A percentile compares a stretch with the other conserved stretches of the same genome.
phyloP scores from a whole-genome alignment of 2,797 vertebrate genomes.

The Sus cebifrons region DNA sequence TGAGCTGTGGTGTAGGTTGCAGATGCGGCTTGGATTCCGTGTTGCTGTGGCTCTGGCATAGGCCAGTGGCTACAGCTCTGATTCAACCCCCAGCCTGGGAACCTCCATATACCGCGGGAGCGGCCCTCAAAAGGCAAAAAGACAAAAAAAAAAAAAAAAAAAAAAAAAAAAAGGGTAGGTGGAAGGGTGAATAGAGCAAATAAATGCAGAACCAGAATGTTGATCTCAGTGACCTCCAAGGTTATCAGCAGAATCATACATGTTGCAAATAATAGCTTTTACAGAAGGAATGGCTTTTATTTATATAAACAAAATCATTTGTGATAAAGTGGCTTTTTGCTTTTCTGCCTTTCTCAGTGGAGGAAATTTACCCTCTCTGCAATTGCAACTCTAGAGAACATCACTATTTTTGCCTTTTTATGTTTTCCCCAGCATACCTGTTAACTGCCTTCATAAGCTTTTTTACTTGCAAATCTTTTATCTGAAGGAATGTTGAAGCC shows the following conservation, averaged over 20 bases:
- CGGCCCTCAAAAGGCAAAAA: too few relatives aligned
- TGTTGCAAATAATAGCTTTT: not conserved
- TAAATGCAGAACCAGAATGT: not conserved
- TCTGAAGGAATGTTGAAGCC: constrained; percentile 19
- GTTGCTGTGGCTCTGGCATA: too few relatives aligned
- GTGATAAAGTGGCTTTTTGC: constrained; percentile 31
- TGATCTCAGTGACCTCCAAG: not conserved
- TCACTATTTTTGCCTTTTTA: constrained; percentile 53
- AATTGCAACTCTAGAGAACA: constrained; percentile 57
- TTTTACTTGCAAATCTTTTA: constrained; percentile 66
- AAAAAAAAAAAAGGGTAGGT: not conserved
- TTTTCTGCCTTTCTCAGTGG: constrained; percentile 37
- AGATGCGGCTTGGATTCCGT: too few relatives aligned
- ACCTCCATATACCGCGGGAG: too few relatives aligned
- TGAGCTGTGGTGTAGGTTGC: too few relatives aligned
- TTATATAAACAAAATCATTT: constrained; percentile 52
- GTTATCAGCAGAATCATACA: not conserved
- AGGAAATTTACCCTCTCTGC: constrained; percentile 48
- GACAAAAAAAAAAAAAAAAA: too few relatives aligned
- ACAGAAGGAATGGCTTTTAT: constrained; percentile 41
- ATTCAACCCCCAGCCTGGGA: too few relatives aligned
- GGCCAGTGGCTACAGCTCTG: too few relatives aligned
- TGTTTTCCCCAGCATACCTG: constrained; percentile 52
- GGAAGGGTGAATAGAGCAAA: not conserved
- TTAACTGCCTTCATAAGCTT: constrained; percentile 59